Percentiles rank a stretch among this genome's conserved stretches.
Conservation (phyloP, 30 jellyfish, hydroid and myxozoan genomes). For the Aurelia coerulea region DNA sequence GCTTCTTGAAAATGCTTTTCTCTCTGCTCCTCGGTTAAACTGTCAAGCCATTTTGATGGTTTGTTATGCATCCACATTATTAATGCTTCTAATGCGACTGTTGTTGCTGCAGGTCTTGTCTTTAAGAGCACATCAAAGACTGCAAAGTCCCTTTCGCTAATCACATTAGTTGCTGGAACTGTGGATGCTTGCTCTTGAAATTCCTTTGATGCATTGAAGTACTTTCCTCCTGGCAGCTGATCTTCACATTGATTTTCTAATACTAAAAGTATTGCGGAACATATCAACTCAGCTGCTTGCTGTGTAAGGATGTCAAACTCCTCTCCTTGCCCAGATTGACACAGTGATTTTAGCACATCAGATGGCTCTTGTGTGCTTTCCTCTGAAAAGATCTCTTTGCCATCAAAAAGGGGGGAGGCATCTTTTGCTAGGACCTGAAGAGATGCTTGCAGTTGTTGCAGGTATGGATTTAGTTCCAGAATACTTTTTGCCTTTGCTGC, state of each 20-base stretch:
- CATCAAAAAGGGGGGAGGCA: too few relatives aligned
- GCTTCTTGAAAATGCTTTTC: too few relatives aligned
- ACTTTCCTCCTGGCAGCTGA: too few relatives aligned
- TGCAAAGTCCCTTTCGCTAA: constrained; percentile 31
- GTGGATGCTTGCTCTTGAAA: neutral
- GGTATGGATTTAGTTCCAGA: constrained; percentile 8
- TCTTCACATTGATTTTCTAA: constrained; percentile 3
- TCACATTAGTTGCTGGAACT: constrained; percentile 8
- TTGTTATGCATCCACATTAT: constrained; percentile 30
- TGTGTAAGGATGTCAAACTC: constrained; percentile 12
- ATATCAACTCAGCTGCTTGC: constrained; percentile 3
- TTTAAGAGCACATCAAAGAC: constrained; percentile 7
- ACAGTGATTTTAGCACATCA: neutral
- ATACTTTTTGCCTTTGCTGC: neutral
- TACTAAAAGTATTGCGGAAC: neutral
- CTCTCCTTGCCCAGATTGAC: neutral
- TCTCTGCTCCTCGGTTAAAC: too few relatives aligned
- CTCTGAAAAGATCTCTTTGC: too few relatives aligned
- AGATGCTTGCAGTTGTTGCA: neutral
- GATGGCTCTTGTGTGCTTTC: neutral
- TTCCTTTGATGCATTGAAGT: neutral
- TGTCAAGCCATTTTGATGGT: constrained; percentile 22
- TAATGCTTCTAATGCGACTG: constrained; percentile 11
- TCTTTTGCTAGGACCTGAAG: too few relatives aligned
- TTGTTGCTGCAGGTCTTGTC: constrained; percentile 23